Evolutionary conservation across 2,888 invertebrate species (phyloP), one percentile per base, ranked within the genome.

Genomic region (Unio pictorum): DNA sequence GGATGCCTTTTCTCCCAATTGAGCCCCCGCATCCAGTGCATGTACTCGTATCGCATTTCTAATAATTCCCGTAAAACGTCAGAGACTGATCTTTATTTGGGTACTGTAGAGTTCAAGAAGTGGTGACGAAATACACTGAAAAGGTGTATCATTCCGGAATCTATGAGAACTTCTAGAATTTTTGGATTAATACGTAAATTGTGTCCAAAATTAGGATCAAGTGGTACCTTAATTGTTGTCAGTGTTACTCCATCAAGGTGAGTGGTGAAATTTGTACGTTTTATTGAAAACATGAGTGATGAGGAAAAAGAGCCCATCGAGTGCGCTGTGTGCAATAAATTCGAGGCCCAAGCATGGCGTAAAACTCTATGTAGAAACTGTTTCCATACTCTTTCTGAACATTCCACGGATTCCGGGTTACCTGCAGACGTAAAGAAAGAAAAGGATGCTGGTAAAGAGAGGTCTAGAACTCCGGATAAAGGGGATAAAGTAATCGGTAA

Each of bases 321-420:
- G 34, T 74, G 79, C 59, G 68, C 73, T 1, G 82, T 84, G 28
- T 88, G 88, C 76, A 74, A 72, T 4, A 79, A 70, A 61, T 91
- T 91, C 81, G 90, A 91, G 80, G 88, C 90, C 17, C 91, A 91
- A 73, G 87, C 88, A 64, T 90, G 90, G 87, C 78, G 86, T 59
- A 89, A 88, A 74, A 90, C 88, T 54, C 81, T 90, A 45, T 91
- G 91, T 83, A 88, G 87, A 74, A 89, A 90, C 68, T 89, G 89
- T 71, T 89, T 89, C 71, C 85, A 89, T 61, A 73, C 85, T 17
- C 78, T 83, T 57, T 83, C 84, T 26, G 84, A 87, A 72, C 89
- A 89, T 64, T 69, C 61, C 6, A 74, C 68, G 63, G 45, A 62
- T 58, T 45, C 63, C 54, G 30, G 63, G 30, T 66, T 61, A 26